Conservation (phyloP, 2,113 vertebrate species). For the Prolemur simus region DNA sequence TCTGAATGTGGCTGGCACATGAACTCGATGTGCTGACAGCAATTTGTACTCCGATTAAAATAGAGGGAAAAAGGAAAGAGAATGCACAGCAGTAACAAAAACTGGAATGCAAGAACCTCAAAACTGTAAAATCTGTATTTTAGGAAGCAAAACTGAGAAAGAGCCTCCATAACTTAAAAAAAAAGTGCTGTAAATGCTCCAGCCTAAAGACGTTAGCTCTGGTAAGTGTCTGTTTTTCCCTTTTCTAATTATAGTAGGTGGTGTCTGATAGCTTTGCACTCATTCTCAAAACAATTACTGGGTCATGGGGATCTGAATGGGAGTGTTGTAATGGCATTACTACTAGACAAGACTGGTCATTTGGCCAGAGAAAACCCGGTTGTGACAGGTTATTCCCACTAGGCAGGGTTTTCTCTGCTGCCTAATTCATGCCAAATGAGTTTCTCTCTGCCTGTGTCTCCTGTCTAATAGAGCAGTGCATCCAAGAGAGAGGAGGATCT, state of each 20-base stretch:
- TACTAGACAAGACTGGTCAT: conserved; percentile 37
- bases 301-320: conserved; percentile 65
- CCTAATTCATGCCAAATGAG: conserved; percentile 1
- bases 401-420: conserved; percentile 34
- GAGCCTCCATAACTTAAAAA: conserved; percentile 68
- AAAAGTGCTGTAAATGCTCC: conserved; percentile 39
- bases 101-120: conserved; percentile 79
- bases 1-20: conserved; percentile 89
- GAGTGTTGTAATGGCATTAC: conserved; percentile 47
- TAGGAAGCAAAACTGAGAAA: conserved; percentile 76
- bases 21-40: conserved; percentile 89
- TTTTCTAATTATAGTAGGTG: conserved; percentile 67
- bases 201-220: conserved; percentile 63
- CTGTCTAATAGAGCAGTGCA: neutral
- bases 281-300: conserved; percentile 67
- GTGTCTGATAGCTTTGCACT: conserved; percentile 65
- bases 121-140: conserved; percentile 73
- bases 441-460: neutral
- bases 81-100: conserved; percentile 79
- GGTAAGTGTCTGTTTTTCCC: conserved; percentile 57
- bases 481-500: neutral
- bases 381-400: conserved; percentile 42
- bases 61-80: conserved; percentile 60
- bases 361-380: conserved; percentile 48
- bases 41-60: conserved; percentile 89